Percentiles rank a stretch among this genome's conserved stretches.
Conservation (phyloP, 2,888 invertebrate genomes). For the Ornithoptera priamus region DNA sequence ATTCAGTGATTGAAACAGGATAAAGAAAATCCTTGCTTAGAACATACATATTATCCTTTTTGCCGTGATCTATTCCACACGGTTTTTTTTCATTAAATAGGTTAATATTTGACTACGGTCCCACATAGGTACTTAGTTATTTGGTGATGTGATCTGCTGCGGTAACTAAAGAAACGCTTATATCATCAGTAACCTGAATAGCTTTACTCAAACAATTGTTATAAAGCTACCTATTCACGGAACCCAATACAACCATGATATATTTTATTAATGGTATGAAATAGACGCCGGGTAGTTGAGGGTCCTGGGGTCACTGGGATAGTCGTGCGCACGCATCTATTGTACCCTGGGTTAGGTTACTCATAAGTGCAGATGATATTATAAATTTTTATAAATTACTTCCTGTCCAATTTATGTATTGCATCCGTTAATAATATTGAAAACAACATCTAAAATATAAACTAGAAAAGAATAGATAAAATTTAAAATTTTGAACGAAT, state of each 20-base stretch:
- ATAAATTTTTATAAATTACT: slow-evolving; percentile 8
- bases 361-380: slow-evolving; percentile 5
- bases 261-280: slow-evolving; percentile 19
- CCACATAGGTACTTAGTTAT: too few species aligned
- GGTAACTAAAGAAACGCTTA: too few species aligned
- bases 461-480: background rate
- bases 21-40: too few species aligned
- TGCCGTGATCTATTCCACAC: too few species aligned
- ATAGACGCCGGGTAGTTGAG: slow-evolving; percentile 31
- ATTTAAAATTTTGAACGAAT: too few species aligned
- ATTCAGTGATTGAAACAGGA: too few species aligned
- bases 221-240: slow-evolving; percentile 18
- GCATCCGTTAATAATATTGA: background rate
- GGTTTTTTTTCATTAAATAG: too few species aligned
- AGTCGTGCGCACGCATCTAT: slow-evolving; percentile 38
- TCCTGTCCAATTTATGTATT: background rate
- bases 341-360: slow-evolving; percentile 14
- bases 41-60: too few species aligned
- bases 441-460: background rate
- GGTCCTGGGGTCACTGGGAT: slow-evolving; percentile 38
- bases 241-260: slow-evolving; percentile 13
- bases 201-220: background rate
- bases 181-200: background rate
- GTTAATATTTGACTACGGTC: too few species aligned
- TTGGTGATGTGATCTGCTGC: too few species aligned